Percentiles rank a stretch among this genome's conserved stretches.
These are phyloP conservation scores for Parnassius mnemosyne DNA, from an alignment of 2,888 invertebrate genomes.

Conservation along the genomic window DNA sequence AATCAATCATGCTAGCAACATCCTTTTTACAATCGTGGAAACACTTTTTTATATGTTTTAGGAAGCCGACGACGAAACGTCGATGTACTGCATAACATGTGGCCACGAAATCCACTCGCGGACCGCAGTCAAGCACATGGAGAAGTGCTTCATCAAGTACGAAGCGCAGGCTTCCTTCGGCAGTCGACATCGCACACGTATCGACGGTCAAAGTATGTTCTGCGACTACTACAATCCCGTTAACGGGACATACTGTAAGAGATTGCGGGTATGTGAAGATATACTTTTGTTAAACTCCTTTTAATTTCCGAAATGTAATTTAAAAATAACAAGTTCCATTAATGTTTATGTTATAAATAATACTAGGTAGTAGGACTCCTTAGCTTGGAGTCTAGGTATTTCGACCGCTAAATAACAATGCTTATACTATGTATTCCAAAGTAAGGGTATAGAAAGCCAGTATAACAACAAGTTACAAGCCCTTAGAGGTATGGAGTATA, in stretches of 20 bases:
- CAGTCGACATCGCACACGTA: conserved; percentile 95
- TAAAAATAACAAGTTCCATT: no score
- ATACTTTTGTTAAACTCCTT: background rate
- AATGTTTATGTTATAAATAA: background rate
- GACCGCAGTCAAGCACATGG: conserved; percentile 97
- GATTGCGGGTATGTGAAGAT: conserved; percentile 84
- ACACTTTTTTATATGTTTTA: conserved; percentile 29
- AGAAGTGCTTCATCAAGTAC: conserved; percentile 98
- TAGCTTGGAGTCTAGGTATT: no score
- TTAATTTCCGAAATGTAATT: no score
- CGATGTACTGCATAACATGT: conserved; percentile 97
- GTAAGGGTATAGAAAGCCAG: no score
- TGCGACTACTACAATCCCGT: conserved; percentile 96
- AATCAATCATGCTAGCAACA: no score
- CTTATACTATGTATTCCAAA: no score
- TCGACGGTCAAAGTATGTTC: conserved; percentile 97
- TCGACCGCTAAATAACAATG: no score
- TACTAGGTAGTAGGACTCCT: no score
- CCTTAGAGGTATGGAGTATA: no score
- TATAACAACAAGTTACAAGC: no score
- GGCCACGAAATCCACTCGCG: conserved; percentile 96
- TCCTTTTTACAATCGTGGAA: no score
- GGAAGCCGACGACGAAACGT: conserved; percentile 84
- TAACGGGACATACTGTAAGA: conserved; percentile 96
- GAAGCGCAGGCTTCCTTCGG: conserved; percentile 98